phyloP scores from a whole-genome alignment of 1,140 invertebrate species.

The Drosophila novamexicana region DNA sequence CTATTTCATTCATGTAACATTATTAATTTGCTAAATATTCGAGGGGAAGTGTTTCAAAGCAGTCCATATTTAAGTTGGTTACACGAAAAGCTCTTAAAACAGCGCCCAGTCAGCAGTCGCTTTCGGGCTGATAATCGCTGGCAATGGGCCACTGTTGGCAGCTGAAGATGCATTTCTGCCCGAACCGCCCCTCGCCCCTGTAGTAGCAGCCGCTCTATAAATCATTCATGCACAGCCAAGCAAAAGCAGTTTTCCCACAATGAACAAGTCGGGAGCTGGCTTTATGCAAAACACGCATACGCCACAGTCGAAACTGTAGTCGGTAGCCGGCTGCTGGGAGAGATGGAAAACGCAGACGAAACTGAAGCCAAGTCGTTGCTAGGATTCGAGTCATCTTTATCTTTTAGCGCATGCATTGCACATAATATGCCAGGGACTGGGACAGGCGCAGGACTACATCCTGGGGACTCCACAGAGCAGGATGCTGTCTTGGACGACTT shows the following conservation, averaged over 20 bases:
- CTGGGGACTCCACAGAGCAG: constrained; percentile 8
- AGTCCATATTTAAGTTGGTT: constrained; percentile 11
- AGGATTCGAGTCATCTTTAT: constrained; percentile 58
- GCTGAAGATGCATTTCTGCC: constrained; percentile 6
- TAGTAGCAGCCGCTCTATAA: constrained; percentile 52
- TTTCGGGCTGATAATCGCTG: constrained; percentile 68
- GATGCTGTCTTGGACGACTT: constrained; percentile 40
- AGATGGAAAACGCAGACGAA: background rate
- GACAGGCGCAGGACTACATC: background rate
- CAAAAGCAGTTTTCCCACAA: constrained; percentile 54
- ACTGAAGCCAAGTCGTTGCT: constrained; percentile 40
- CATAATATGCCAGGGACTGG: constrained; percentile 56
- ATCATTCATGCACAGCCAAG: constrained; percentile 73
- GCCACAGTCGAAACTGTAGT: background rate
- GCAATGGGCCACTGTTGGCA: constrained; percentile 12
- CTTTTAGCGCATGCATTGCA: constrained; percentile 58
- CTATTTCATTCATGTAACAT: background rate
- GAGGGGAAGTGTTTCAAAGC: background rate
- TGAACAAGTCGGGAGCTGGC: constrained; percentile 36
- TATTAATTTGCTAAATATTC: constrained; percentile 19
- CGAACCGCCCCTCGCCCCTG: background rate
- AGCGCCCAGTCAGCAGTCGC: background rate
- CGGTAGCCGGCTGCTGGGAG: background rate
- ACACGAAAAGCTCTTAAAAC: constrained; percentile 12
- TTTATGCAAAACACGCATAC: constrained; percentile 55